These are phyloP conservation scores for Rostratula benghalensis DNA, from an alignment of 2,113 vertebrate species.

Conservation along the genomic window DNA sequence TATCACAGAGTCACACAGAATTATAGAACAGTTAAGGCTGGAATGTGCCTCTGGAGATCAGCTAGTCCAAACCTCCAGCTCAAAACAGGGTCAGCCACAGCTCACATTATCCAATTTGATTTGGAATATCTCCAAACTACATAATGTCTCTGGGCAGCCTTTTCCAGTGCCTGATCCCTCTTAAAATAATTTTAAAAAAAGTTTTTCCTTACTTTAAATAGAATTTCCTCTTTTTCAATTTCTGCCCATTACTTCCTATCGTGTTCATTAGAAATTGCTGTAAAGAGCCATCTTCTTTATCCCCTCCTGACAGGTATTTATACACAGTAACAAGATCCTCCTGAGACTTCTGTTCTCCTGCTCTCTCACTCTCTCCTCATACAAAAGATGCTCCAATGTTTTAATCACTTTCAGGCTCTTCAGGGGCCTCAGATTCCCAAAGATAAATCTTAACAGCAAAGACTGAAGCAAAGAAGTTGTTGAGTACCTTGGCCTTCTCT, in stretches of 20 bases:
- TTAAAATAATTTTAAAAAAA: neutral
- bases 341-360: neutral
- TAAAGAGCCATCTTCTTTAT: neutral
- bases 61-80: neutral
- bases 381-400: neutral
- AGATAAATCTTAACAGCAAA: neutral
- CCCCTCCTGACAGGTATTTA: neutral
- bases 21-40: neutral
- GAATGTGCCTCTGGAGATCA: neutral
- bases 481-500: neutral
- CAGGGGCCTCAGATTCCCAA: neutral
- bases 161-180: neutral
- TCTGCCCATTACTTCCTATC: neutral
- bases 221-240: neutral
- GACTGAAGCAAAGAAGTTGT: neutral
- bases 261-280: neutral
- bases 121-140: neutral
- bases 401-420: neutral
- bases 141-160: neutral
- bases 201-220: neutral
- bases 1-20: neutral
- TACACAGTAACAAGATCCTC: fast-evolving
- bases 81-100: neutral
- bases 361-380: neutral
- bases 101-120: neutral